Evolutionary conservation across 2,113 vertebrate genomes (phyloP), one percentile per base, ranked within the genome.

Genomic region (Alligator mississippiensis): DNA sequence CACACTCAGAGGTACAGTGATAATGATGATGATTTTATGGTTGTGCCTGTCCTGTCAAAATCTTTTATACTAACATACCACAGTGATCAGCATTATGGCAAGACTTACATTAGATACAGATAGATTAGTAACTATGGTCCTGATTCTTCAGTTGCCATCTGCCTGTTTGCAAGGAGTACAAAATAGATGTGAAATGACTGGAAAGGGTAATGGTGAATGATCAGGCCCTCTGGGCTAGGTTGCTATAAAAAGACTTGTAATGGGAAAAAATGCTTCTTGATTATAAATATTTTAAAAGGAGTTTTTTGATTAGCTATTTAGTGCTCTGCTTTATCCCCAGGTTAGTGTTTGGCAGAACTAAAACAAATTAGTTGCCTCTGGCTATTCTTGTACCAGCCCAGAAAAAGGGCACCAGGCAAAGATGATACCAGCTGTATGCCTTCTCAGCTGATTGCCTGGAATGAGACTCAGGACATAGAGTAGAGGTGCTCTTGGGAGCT

Each of bases 21-120:
- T 88, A 96, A 96, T 70, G 90, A 85, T 76, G 91, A 57, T 18
- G 74, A 84, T 38, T 61, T 86, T 76, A 28, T 27, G 18, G 75
- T 81, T 75, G 85, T 94, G 95, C 94, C 81, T 92, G 68, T 92
- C 90, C 85, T 90, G 94, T 93, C 84, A 97, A 91, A 87, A 59
- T 68, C 64, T 94, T 4, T 1, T 85, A 64, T 28, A 25, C 58
- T 85, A 79, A 85, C 86, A 93, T 17, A 83, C 74, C 47, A 10
- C 11, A 0, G 0, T 5, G 57, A 83, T 84, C 89, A 70, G 72
- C 75, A 38, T 6, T 2, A 54, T 5, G 64, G 34, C 88, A 93
- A 72, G 38, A 72, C 34, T 21, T 55, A 19, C 25, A 9, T 47
- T 47, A 28, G 79, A 54, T 25, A 76, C 25, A n/a, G 38, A 84